Evolutionary conservation across 2,113 vertebrate genomes (phyloP).

Genomic region (Gnathonemus longibarbis): DNA sequence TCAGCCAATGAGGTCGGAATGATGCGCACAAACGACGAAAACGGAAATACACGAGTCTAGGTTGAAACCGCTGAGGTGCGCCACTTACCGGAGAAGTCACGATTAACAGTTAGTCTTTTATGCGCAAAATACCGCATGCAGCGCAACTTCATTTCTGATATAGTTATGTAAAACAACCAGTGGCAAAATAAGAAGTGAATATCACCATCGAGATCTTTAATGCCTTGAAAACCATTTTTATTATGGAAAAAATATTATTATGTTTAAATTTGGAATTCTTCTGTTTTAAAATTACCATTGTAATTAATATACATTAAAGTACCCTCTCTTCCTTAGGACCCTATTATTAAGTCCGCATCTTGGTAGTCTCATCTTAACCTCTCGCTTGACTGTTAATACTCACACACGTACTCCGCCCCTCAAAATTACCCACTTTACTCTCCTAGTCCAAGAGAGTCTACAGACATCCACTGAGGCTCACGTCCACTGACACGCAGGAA

Average conservation of each 20-base stretch:
- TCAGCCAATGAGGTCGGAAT: slow-evolving; percentile 40
- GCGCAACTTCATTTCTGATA: not conserved
- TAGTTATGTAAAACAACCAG: not conserved
- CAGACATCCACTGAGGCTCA: too few relatives aligned
- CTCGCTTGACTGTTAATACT: not conserved
- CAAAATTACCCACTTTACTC: too few relatives aligned
- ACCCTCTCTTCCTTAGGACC: slow-evolving; percentile 36
- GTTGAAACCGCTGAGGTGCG: not conserved
- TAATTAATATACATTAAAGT: slow-evolving; percentile 24
- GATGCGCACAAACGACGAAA: slow-evolving; percentile 49
- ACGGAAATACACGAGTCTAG: slow-evolving; percentile 24
- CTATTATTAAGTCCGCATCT: not conserved
- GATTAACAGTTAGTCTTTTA: not conserved
- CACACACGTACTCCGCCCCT: not conserved
- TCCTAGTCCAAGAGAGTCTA: too few relatives aligned
- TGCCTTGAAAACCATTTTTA: not conserved
- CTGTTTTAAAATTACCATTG: not conserved
- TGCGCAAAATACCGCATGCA: not conserved
- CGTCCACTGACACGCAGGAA: too few relatives aligned
- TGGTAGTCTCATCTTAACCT: not conserved
- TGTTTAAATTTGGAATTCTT: not conserved
- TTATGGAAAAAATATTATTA: not conserved
- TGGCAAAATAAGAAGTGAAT: not conserved
- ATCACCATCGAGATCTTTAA: not conserved
- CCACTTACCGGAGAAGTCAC: not conserved